These are phyloP conservation scores for Halocaridina rubra DNA, from an alignment of 2,888 invertebrate species.

Conservation along the genomic window DNA sequence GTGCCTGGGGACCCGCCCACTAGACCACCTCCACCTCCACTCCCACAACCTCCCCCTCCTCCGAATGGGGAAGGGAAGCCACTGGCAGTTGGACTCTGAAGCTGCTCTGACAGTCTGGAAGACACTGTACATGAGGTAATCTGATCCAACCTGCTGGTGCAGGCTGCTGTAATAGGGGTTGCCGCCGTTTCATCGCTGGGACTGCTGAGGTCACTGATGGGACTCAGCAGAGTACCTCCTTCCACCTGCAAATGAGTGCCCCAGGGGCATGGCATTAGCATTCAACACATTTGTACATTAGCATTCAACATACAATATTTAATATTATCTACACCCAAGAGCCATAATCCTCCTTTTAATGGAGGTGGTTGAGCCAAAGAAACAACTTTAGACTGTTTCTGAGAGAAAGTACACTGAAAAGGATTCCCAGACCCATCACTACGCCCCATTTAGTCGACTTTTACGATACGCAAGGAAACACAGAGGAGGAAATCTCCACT, in stretches of 20 bases:
- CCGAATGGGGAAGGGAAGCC: background rate
- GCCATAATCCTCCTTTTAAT: too few species aligned
- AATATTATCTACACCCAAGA: too few species aligned
- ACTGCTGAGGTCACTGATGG: slow-evolving; percentile 63
- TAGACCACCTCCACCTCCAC: slow-evolving; percentile 42
- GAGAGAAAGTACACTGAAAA: too few species aligned
- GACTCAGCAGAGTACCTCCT: slow-evolving; percentile 42
- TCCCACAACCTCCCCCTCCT: slow-evolving; percentile 10
- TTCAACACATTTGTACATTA: too few species aligned
- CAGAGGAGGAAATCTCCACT: too few species aligned
- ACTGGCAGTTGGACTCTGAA: background rate
- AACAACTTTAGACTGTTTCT: too few species aligned
- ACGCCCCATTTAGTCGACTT: too few species aligned
- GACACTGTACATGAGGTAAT: background rate
- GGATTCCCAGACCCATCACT: too few species aligned
- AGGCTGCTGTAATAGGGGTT: slow-evolving; percentile 65
- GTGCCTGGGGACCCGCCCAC: slow-evolving; percentile 61
- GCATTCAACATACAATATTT: too few species aligned
- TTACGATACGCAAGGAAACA: too few species aligned
- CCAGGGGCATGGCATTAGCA: too few species aligned
- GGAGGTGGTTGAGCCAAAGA: too few species aligned
- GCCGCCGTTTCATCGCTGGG: slow-evolving; percentile 69
- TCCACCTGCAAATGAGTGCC: slow-evolving; percentile 24
- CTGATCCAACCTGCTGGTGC: background rate
- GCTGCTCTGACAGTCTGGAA: background rate